Base-by-base conservation (phyloP, 2,888 invertebrate genomes). In the Cosmopolites sordidus region DNA sequence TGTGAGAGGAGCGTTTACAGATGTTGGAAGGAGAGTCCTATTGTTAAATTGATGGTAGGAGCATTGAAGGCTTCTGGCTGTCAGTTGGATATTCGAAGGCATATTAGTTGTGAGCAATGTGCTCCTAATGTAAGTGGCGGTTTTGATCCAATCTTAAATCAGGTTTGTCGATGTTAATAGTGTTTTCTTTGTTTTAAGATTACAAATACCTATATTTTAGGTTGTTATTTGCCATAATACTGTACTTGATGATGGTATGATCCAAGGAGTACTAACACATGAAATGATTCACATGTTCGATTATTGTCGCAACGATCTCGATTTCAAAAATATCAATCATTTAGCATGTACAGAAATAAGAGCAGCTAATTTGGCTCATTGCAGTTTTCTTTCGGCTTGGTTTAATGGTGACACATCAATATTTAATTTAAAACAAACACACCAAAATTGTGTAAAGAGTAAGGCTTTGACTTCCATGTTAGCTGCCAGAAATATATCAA, bases 201-300 rank as follows among this genome's bases (percentile, higher is more conserved):
- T 12, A n/a, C 5, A 33, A 33, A 33, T 6, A 33, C 8, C 4
- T 44, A n/a, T 15, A 9, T 60, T 60, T 75, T 91, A 93, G 77
- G 85, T 97, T 57, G 87, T 97, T 0, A 81, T 97, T 1, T 97
- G 96, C 65, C 91, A 95, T 69, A 96, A 96, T 73, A 86, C 84
- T 50, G 86, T 87, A 0, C 79, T 73, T 15, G 79, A 76, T 17
- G 78, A 84, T 67, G 83, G 83, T 9, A 78, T 85, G 71, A 83
- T 92, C 0, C 88, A 89, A 69, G 87, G 86, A 16, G 88, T 93
- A 1, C 70, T 97, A 38, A 83, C 87, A 0, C 97, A 97, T 66
- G 97, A 97, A 74, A 83, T 97, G 82, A 87, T 96, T 42, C 97
- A 97, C 71, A 95, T 96, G 91, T 96, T 93, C 69, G 97, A 97